Percentiles rank a stretch among this genome's conserved stretches.
phyloP scores from a whole-genome alignment of 2,888 invertebrate species.

The Drosophila nigricruria region DNA sequence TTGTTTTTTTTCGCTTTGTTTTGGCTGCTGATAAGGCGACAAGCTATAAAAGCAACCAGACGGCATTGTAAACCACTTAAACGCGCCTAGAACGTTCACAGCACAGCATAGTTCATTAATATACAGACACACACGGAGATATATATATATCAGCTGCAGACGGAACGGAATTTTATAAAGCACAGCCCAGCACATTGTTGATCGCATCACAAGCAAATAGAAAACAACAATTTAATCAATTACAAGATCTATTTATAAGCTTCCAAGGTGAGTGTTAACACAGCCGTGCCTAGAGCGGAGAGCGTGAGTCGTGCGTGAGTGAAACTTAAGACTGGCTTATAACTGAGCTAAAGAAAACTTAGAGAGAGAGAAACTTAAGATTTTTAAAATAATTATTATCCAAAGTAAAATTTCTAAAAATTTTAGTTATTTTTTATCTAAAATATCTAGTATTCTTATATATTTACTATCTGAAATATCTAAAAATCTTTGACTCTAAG shows the following conservation, averaged over 20 bases:
- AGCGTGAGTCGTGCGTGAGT: constrained; percentile 4
- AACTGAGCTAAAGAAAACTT: not conserved
- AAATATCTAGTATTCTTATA: no score
- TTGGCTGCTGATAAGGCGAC: constrained; percentile 60
- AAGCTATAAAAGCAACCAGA: constrained; percentile 64
- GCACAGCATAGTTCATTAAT: constrained; percentile 18
- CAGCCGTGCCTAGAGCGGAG: constrained; percentile 4
- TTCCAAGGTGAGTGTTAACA: constrained; percentile 50
- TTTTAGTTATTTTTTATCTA: no score
- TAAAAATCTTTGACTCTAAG: no score
- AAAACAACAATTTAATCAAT: constrained; percentile 48
- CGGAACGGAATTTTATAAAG: constrained; percentile 36
- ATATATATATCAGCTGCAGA: constrained; percentile 18
- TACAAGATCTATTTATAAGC: constrained; percentile 53
- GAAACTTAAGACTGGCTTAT: no score
- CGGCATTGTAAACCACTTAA: constrained; percentile 59
- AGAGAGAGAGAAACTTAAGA: no score
- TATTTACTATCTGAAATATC: no score
- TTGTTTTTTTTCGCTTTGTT: constrained; percentile 50
- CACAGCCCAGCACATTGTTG: constrained; percentile 27
- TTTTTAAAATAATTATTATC: no score
- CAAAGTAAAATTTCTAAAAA: no score
- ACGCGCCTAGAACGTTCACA: constrained; percentile 43
- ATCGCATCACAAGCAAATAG: constrained; percentile 12
- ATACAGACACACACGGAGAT: not conserved